These are phyloP conservation scores for Drosophila anceps DNA, from an alignment of 2,888 invertebrate species.

Conservation along the genomic window DNA sequence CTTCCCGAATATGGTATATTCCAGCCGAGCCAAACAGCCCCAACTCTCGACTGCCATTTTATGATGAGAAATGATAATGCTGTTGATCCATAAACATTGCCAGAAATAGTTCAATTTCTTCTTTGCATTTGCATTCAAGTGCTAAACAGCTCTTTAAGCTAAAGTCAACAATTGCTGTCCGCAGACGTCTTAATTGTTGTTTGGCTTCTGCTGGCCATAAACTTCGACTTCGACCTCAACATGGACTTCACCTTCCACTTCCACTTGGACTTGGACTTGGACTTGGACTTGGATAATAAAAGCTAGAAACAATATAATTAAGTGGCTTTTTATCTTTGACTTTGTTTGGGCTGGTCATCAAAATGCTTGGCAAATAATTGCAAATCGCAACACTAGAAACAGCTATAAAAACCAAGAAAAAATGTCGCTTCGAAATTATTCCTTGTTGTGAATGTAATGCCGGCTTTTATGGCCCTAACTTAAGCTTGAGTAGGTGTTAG, in stretches of 20 bases:
- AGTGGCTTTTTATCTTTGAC: no score
- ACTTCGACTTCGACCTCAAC: no score
- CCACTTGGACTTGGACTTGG: neutral
- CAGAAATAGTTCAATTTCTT: constrained; percentile 39
- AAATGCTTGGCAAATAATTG: constrained; percentile 13
- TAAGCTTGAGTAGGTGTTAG: neutral
- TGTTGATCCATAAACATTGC: constrained; percentile 40
- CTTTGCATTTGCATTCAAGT: constrained; percentile 23
- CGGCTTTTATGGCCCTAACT: neutral
- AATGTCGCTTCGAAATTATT: constrained; percentile 1
- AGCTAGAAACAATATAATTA: constrained; percentile 4
- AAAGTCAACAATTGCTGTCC: constrained; percentile 25
- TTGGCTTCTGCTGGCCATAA: constrained; percentile 2
- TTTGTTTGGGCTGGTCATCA: constrained; percentile 2
- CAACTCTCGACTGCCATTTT: constrained; percentile 16
- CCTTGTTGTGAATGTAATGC: neutral
- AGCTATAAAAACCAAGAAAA: neutral
- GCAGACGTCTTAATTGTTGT: constrained; percentile 33
- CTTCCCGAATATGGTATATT: constrained; percentile 35
- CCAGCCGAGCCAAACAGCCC: neutral
- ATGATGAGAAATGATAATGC: constrained; percentile 69
- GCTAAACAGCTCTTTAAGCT: constrained; percentile 26
- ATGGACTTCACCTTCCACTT: no score
- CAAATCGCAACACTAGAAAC: constrained; percentile 1
- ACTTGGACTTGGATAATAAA: neutral